Evolutionary conservation across 2,797 vertebrate species (phyloP).

Genomic region (Enteromius trimaculatus): DNA sequence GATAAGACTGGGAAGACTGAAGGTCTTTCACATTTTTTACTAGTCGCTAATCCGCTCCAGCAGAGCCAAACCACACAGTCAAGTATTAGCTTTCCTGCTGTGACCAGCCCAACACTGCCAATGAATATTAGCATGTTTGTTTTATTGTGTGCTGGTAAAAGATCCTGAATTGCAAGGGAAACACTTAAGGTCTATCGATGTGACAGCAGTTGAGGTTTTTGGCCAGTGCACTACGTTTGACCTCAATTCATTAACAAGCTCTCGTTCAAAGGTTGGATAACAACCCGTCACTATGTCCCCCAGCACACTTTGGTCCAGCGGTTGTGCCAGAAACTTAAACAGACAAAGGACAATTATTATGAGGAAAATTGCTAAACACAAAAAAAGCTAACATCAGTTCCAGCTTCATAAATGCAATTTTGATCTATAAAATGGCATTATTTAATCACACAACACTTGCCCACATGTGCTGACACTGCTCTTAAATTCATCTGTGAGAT

Average conservation of each 20-base stretch:
- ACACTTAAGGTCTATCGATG: neutral
- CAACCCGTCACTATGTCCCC: neutral
- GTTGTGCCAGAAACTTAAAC: neutral
- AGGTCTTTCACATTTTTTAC: conserved; percentile 65
- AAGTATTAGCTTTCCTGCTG: conserved; percentile 74
- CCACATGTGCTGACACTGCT: conserved; percentile 3
- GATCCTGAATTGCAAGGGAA: neutral
- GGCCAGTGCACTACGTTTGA: neutral
- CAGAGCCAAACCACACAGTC: conserved; percentile 65
- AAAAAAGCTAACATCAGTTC: conserved; percentile 9
- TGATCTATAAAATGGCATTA: conserved; percentile 10
- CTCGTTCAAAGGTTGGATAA: conserved; percentile 2
- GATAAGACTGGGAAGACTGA: conserved; percentile 68
- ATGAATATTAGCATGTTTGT: conserved; percentile 66
- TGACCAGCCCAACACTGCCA: conserved; percentile 45
- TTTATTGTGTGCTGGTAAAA: conserved; percentile 47
- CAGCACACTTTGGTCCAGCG: neutral
- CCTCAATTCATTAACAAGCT: conserved; percentile 16
- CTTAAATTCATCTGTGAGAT: neutral
- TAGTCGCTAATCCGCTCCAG: conserved; percentile 64
- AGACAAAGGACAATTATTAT: conserved; percentile 9
- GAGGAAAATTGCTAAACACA: conserved; percentile 1
- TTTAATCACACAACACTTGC: conserved; percentile 24
- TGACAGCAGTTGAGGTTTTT: neutral
- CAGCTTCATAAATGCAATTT: neutral